These are phyloP conservation scores for Aix galericulata DNA, from an alignment of 2,113 vertebrate species.

Conservation along the genomic window DNA sequence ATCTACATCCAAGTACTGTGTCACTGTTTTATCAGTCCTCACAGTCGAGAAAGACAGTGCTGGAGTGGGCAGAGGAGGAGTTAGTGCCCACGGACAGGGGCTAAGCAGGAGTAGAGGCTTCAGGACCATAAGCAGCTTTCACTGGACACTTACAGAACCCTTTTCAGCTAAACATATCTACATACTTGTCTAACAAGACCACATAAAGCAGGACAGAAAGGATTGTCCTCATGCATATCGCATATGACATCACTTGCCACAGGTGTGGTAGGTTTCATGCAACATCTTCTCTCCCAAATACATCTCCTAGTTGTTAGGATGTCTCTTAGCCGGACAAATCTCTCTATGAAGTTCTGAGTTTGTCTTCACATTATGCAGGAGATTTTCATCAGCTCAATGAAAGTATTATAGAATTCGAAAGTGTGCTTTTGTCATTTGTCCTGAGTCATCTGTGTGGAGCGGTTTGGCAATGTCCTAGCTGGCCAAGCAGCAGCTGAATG, in stretches of 20 bases:
- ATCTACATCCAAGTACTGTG: fast-evolving
- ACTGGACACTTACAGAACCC: background rate
- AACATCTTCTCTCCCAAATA: background rate
- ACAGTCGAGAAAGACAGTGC: fast-evolving
- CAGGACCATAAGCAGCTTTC: background rate
- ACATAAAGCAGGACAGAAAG: background rate
- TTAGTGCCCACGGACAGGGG: fast-evolving
- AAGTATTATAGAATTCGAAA: fast-evolving
- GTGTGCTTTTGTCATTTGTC: fast-evolving
- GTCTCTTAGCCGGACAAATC: background rate
- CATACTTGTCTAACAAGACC: fast-evolving
- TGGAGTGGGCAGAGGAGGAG: background rate
- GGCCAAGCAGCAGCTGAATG: background rate
- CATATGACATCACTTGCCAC: background rate
- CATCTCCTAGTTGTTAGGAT: background rate
- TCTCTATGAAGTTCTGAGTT: background rate
- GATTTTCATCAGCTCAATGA: background rate
- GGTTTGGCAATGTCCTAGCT: fast-evolving
- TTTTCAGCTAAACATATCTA: too few species aligned
- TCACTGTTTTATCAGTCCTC: fast-evolving
- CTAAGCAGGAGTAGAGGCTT: background rate
- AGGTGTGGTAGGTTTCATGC: background rate
- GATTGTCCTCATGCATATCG: background rate
- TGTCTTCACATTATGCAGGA: background rate
- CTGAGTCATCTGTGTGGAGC: fast-evolving